phyloP scores from a whole-genome alignment of 2,797 vertebrate species.

The Prunella strophiata region DNA sequence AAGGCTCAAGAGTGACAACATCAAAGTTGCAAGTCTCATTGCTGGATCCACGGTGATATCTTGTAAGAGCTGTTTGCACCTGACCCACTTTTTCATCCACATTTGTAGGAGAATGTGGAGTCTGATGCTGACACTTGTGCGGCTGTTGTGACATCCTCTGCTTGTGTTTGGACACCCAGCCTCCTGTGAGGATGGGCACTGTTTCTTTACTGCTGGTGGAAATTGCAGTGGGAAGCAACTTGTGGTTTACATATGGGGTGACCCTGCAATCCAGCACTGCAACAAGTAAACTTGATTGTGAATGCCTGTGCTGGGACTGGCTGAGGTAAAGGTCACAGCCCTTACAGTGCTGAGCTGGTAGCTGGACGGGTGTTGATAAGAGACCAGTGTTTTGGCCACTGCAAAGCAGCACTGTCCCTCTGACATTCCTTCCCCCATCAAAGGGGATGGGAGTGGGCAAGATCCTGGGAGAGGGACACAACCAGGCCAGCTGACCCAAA shows the following conservation, averaged over 20 bases:
- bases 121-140: not conserved
- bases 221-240: not conserved
- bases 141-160: not conserved
- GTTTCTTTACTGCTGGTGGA: not conserved
- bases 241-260: not conserved
- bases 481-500: not conserved
- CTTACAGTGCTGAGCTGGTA: not conserved
- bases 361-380: not conserved
- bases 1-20: too few relatives aligned
- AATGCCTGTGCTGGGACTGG: too few relatives aligned
- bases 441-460: too few relatives aligned
- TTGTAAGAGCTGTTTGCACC: not conserved
- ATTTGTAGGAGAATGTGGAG: not conserved
- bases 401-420: not conserved
- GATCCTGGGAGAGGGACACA: not conserved
- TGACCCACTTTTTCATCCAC: too few relatives aligned
- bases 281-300: not conserved
- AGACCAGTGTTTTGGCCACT: not conserved
- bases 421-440: not conserved
- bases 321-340: not conserved
- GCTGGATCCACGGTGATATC: not conserved
- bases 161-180: not conserved
- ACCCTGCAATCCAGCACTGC: not conserved
- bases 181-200: not conserved
- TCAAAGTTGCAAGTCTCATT: not conserved